Evolutionary conservation across 1,140 invertebrate species (phyloP), one percentile per base, ranked within the genome.

Genomic region (Rhynchophorus ferrugineus): DNA sequence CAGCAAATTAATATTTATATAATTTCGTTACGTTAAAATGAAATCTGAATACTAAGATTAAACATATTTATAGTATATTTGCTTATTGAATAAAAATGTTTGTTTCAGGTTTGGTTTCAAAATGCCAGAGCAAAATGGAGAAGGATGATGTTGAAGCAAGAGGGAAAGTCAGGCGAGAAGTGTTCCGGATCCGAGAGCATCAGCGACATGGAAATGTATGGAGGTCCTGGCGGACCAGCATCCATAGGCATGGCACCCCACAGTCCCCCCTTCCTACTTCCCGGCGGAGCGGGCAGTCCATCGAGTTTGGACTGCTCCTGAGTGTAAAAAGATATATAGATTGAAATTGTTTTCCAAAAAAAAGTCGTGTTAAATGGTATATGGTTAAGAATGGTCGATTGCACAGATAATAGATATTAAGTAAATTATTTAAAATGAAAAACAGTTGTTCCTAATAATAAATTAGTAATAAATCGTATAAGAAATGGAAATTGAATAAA

Each of bases 111-210:
- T 42, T 98, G 95, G 95, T 98, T 98, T 77, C 95, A 98, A 78
- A 98, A 98, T 71, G 91, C 92, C 17, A 77, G 95, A 43, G 95
- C 95, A 61, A 98, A 98, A 78, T 96, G 92, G 87, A 81, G 95
- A 62, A 81, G 94, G 57, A 91, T 93, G 81, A 83, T 91, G 71
- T 78, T 90, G 63, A 91, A 70, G 41, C 68, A 70, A 48, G 68
- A 70, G 54, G 68, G 68, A 11, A 70, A 70, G 54, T 61, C 62
- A 1, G 67, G 64, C 6, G 63, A 70, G 38, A 68, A 67, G 48
- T 68, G 65, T 54, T 62, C 65, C 14, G 62, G 63, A 7, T 57
- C 63, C 8, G 68, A 67, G 39, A 65, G 62, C 42, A 58, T 69
- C 56, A 68, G 65, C 47, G 68, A 70, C 49, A 57, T 70, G 56